Base-by-base conservation (phyloP, 1,140 invertebrate species). In the Cataglyphis hispanica region DNA sequence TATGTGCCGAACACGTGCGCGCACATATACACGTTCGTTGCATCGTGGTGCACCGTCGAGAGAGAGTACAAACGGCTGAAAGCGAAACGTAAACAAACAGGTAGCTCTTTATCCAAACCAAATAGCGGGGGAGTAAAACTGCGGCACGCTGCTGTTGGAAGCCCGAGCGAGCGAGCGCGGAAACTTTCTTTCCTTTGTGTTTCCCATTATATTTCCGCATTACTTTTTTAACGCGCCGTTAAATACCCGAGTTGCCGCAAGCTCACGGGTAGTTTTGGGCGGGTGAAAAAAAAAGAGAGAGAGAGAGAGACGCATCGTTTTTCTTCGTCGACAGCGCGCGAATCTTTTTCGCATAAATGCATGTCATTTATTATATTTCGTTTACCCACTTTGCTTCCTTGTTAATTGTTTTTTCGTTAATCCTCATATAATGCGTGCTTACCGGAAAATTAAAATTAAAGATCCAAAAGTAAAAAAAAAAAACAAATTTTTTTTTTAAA, bases 41-140 rank as follows among this genome's bases (percentile, higher is more conserved):
- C 80, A 81, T 74, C 64, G 80, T 61, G 64, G 58, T 84, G 66
- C 76, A 85, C 53, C 86, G 88, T 86, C 74, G 88, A 87, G 90
- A 90, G 84, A 63, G 85, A 88, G 91, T 91, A 89, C 84, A 85
- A 91, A 91, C 88, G 91, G 88, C 81, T 88, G 87, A 91, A 88
- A 91, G 88, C 86, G 88, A 91, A 92, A 91, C 88, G 91, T 89
- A 91, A 91, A 92, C 91, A 92, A 92, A 92, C 91, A 92, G 90
- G 90, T 91, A 90, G 90, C 89, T 87, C 85, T 91, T 91, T 90
- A 90, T 90, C 89, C 90, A 91, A 86, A 91, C 87, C 88, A 86
- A 87, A 89, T 91, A 92, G 90, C 88, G 84, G 85, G 86, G 64
- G 90, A 89, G 89, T 91, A 90, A 91, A 92, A 91, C 85, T 91